Evolutionary conservation across 2,888 invertebrate genomes (phyloP), one percentile per base, ranked within the genome.

Genomic region (Hypercompe scribonia): DNA sequence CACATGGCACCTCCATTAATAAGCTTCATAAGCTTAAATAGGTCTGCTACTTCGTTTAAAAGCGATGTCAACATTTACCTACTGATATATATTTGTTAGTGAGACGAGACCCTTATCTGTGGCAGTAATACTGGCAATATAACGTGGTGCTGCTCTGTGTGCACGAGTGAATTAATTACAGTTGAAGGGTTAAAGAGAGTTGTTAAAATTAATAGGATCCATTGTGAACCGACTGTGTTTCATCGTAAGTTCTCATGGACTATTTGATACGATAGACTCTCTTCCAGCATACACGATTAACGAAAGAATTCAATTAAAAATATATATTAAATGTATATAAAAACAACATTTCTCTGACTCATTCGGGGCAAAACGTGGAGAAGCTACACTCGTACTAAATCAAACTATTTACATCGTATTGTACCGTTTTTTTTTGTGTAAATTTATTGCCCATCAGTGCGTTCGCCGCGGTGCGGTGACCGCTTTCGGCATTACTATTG

Each of bases 131-230:
- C n/a, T 24, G 54, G n/a, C n/a, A n/a, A 10, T 33, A 28, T 33
- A 46, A 1, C 10, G 13, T 15, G 58, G 15, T 4, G 28, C 3
- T 31, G 58, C 10, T n/a, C n/a, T 34, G 50, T 7, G 31, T n/a
- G 34, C 39, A 21, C 46, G 63, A 18, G 65, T 18, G 39, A 65
- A 65, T 71, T 71, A 71, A 54, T 65, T 28, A 28, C 31, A 65
- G 28, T 71, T 71, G 39, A 71, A 71, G 71, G 65, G 71, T 71
- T 71, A 71, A 71, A 54, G 54, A 71, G 71, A 50, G 33, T 46
- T 64, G 70, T 70, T 70, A 70, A 63, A 58, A 70, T 15, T 36
- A 36, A 65, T 36, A 65, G 39, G 54, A 71, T 65, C 65, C 65
- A 39, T 10, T 65, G 54, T 54, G 36, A 54, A 54, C n/a, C 67